Evolutionary conservation across 2,888 invertebrate genomes (phyloP).

Genomic region (Hedychridium roseum): DNA sequence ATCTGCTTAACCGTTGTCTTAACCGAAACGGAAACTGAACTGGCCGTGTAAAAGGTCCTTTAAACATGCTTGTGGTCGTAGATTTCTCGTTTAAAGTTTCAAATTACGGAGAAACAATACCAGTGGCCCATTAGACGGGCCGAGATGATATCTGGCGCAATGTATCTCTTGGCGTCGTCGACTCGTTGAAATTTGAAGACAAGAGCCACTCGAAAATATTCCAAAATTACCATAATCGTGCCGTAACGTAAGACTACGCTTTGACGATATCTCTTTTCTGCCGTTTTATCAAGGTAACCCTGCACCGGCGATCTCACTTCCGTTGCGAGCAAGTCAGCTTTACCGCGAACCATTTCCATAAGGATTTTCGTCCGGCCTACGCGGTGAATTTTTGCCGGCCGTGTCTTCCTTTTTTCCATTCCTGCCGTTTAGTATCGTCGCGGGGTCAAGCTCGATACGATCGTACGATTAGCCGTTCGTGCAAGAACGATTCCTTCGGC

Average conservation of each 20-base stretch:
- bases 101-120: too few species aligned
- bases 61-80: too few species aligned
- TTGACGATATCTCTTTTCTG: slow-evolving; percentile 18
- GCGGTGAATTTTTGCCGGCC: slow-evolving; percentile 6
- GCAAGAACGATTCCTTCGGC: slow-evolving; percentile 18
- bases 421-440: slow-evolving; percentile 23
- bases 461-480: slow-evolving; percentile 22
- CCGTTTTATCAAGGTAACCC: slow-evolving; percentile 15
- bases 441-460: slow-evolving; percentile 35
- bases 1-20: too few species aligned
- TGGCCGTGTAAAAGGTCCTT: too few species aligned
- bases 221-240: slow-evolving; percentile 24
- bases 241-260: slow-evolving; percentile 16
- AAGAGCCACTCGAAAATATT: slow-evolving; percentile 8
- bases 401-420: slow-evolving; percentile 6
- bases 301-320: background rate
- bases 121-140: too few species aligned
- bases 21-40: too few species aligned
- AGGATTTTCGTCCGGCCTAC: slow-evolving; percentile 33
- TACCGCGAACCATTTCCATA: slow-evolving; percentile 29
- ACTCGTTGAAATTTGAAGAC: slow-evolving; percentile 18
- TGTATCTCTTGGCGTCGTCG: slow-evolving; percentile 1
- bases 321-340: background rate
- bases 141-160: slow-evolving; percentile 13
- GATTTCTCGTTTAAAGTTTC: too few species aligned